Percentiles rank a stretch among this genome's conserved stretches.
Evolutionary conservation across 1,140 invertebrate genomes (phyloP).

Genomic region (Eubasilissa regina): DNA sequence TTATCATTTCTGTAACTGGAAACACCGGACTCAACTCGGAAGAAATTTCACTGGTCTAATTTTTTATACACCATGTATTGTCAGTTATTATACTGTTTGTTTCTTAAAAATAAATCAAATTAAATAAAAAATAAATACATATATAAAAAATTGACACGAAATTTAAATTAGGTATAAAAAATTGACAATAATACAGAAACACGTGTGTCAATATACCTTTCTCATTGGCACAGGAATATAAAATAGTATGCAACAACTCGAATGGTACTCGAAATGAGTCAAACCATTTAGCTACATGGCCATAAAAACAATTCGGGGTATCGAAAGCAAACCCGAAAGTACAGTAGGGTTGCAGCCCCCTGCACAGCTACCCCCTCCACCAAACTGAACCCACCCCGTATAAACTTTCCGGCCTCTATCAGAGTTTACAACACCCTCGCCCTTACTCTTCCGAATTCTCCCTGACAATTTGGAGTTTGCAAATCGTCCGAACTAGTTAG

Average conservation of each 20-base stretch:
- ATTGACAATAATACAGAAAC: too few relatives aligned
- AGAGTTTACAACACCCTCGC: constrained; percentile 11
- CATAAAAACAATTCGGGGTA: constrained; percentile 40
- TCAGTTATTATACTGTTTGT: too few relatives aligned
- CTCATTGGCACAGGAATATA: constrained; percentile 7
- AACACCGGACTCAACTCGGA: neutral
- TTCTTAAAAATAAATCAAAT: neutral
- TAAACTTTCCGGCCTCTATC: neutral
- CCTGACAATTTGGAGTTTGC: constrained; percentile 10
- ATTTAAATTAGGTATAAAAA: too few relatives aligned
- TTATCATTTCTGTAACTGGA: too few relatives aligned
- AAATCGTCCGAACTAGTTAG: constrained; percentile 9
- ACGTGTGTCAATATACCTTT: neutral
- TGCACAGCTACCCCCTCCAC: constrained; percentile 2
- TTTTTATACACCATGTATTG: too few relatives aligned
- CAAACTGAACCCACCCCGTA: constrained; percentile 5
- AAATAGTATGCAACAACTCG: neutral
- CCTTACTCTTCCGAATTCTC: neutral
- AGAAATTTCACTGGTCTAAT: too few relatives aligned
- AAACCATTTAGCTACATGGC: constrained; percentile 20
- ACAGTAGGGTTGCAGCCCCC: constrained; percentile 35
- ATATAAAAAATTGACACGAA: too few relatives aligned
- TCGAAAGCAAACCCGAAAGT: neutral
- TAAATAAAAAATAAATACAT: too few relatives aligned
- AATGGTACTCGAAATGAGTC: constrained; percentile 5